These are phyloP conservation scores for Lissocephala sabroskyi DNA, from an alignment of 2,888 invertebrate genomes.

Conservation along the genomic window DNA sequence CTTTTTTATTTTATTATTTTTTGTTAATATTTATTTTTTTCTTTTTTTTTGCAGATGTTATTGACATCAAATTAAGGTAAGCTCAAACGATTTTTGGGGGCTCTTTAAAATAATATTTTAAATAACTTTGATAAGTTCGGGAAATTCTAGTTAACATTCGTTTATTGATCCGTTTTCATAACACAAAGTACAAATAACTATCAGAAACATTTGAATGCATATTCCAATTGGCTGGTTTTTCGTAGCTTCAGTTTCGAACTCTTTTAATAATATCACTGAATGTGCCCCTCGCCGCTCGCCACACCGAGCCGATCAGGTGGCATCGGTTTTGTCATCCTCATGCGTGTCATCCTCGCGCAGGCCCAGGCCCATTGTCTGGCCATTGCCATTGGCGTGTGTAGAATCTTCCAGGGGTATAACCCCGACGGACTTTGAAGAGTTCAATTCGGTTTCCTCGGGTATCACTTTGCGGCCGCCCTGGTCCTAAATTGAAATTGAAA, in stretches of 20 bases:
- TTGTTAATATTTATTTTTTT: too few relatives aligned
- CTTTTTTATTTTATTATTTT: too few relatives aligned
- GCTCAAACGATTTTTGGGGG: too few relatives aligned
- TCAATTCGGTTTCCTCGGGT: constrained; percentile 75
- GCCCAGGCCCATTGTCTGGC: constrained; percentile 48
- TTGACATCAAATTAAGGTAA: too few relatives aligned
- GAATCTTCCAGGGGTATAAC: constrained; percentile 1
- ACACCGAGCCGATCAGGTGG: constrained; percentile 17
- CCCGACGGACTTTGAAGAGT: constrained; percentile 44
- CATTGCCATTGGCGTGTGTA: constrained; percentile 45
- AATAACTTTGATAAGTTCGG: constrained; percentile 11
- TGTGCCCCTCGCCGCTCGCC: constrained; percentile 37
- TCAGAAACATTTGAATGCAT: constrained; percentile 13
- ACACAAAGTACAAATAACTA: constrained; percentile 28
- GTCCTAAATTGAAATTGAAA: constrained; percentile 50
- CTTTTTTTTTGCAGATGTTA: too few relatives aligned
- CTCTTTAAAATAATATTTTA: neutral
- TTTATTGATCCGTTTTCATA: constrained; percentile 2
- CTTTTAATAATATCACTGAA: constrained; percentile 56
- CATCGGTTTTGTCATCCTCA: constrained; percentile 39
- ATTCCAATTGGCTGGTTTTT: constrained; percentile 4
- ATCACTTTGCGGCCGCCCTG: constrained; percentile 76
- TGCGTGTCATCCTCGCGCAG: constrained; percentile 46
- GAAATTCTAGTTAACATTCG: too few relatives aligned
- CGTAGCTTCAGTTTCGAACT: constrained; percentile 17